phyloP scores from a whole-genome alignment of 2,888 invertebrate genomes.

The Ceratothoa steindachneri region DNA sequence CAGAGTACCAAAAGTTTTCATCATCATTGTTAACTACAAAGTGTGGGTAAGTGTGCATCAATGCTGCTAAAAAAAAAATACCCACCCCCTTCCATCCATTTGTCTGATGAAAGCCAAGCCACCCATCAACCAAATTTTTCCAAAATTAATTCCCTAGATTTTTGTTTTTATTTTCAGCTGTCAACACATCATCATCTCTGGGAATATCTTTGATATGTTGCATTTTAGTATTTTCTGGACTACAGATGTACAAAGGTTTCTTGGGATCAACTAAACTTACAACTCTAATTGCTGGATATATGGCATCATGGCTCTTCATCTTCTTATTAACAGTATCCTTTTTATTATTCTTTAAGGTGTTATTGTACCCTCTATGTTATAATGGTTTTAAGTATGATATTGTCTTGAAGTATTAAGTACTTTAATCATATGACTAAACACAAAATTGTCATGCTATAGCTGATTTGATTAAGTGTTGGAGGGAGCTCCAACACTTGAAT shows the following conservation, averaged over 20 bases:
- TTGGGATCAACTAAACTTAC: constrained; percentile 37
- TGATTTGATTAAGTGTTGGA: too few relatives aligned
- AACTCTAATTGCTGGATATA: constrained; percentile 42
- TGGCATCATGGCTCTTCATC: constrained; percentile 45
- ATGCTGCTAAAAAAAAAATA: too few relatives aligned
- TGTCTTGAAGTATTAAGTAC: too few relatives aligned
- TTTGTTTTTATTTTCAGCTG: not conserved
- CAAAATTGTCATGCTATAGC: too few relatives aligned
- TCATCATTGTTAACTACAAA: too few relatives aligned
- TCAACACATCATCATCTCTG: not conserved
- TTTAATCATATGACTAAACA: too few relatives aligned
- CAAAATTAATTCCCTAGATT: not conserved
- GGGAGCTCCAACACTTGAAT: too few relatives aligned
- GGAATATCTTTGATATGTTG: constrained; percentile 37
- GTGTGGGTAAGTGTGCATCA: too few relatives aligned
- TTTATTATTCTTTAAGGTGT: not conserved
- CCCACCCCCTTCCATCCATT: too few relatives aligned
- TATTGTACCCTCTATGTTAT: not conserved
- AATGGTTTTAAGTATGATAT: not conserved
- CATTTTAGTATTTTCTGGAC: constrained; percentile 37
- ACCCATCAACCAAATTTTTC: too few relatives aligned
- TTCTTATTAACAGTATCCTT: constrained; percentile 42
- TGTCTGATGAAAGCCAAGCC: too few relatives aligned
- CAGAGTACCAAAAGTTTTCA: too few relatives aligned
- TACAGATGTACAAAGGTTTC: constrained; percentile 41